phyloP scores from a whole-genome alignment of 2,113 vertebrate species.

The Petrocephalus microphthalmus region DNA sequence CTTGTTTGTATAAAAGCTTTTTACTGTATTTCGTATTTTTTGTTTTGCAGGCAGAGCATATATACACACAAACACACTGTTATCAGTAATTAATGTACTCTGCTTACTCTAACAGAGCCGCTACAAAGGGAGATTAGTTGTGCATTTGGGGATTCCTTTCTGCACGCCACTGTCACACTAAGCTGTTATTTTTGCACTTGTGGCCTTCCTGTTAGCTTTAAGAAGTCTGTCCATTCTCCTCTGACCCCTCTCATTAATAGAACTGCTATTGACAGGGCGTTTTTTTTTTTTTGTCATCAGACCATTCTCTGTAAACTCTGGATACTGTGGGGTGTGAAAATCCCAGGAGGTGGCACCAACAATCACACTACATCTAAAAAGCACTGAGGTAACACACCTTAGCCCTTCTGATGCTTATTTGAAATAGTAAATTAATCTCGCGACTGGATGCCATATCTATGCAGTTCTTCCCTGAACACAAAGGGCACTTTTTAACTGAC shows the following conservation, averaged over 20 bases:
- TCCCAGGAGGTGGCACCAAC: no score
- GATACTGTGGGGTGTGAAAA: not conserved
- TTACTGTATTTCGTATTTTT: not conserved
- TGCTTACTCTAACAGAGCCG: not conserved
- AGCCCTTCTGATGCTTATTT: no score
- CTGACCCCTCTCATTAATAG: not conserved
- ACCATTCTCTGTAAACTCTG: not conserved
- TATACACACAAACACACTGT: not conserved
- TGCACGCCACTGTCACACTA: not conserved
- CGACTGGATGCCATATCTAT: no score
- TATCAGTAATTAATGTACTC: not conserved
- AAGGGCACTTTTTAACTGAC: not conserved
- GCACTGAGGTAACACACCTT: no score
- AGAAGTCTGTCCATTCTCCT: not conserved
- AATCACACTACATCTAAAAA: no score
- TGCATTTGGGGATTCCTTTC: not conserved
- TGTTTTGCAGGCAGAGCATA: not conserved
- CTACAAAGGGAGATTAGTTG: not conserved
- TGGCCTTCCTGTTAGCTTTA: not conserved
- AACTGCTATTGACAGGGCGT: not conserved
- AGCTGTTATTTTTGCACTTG: not conserved
- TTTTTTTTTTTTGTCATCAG: not conserved
- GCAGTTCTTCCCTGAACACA: not conserved
- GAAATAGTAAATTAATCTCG: no score
- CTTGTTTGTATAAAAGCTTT: not conserved